phyloP scores from a whole-genome alignment of 37 sponge, comb jelly and placozoan species.

The Corticium candelabrum region DNA sequence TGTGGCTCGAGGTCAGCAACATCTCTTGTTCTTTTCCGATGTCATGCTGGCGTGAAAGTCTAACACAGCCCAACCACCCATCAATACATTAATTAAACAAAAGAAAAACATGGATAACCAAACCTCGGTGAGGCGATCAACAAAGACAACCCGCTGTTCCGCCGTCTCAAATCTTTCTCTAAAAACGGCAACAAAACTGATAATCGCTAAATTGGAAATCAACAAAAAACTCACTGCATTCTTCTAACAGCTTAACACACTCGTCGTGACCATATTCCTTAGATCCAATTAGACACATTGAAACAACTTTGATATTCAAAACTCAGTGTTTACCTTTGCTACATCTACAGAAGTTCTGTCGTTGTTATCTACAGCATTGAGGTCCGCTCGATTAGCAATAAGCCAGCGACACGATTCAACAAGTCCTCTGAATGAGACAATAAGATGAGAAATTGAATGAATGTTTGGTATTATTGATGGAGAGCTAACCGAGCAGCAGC shows the following conservation, averaged over 20 bases:
- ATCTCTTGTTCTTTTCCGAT: no score
- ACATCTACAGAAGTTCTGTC: not conserved
- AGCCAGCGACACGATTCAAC: not conserved
- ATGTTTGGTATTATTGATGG: no score
- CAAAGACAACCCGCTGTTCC: not conserved
- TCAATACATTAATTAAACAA: no score
- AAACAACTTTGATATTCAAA: no score
- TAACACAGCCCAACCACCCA: no score
- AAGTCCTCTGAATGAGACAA: not conserved
- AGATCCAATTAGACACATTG: no score
- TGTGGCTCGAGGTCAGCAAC: no score
- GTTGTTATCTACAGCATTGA: not conserved
- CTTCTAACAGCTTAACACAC: not conserved
- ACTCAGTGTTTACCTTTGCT: not conserved
- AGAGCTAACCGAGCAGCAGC: not conserved
- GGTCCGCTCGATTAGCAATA: not conserved
- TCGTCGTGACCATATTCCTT: not conserved
- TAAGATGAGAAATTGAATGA: no score
- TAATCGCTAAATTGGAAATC: not conserved
- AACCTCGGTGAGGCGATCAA: no score
- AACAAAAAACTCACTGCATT: not conserved
- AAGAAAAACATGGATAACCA: no score
- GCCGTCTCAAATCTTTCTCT: not conserved
- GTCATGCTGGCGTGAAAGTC: no score
- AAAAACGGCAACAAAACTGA: not conserved